A percentile compares a stretch with the other conserved stretches of the same genome.
These are phyloP conservation scores for Pachyseris speciosa DNA, from an alignment of 64 coral and sea anemone species.

Conservation along the genomic window DNA sequence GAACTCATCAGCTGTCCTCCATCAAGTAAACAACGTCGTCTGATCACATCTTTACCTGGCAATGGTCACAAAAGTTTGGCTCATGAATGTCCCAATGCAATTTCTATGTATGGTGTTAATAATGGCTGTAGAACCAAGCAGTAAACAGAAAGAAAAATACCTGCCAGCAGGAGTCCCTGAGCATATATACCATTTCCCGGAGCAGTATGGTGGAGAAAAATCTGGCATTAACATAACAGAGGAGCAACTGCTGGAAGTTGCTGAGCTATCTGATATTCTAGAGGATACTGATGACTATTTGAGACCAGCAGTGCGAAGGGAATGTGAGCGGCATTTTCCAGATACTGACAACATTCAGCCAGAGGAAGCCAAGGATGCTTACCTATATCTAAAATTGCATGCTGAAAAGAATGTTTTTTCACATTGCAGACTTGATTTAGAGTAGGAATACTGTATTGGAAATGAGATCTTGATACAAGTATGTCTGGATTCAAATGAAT, in stretches of 20 bases:
- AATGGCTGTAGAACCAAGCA: no score
- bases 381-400: conserved; percentile 33
- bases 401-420: conserved; percentile 52
- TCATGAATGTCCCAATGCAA: no score
- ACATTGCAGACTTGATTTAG: neutral
- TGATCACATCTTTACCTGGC: no score
- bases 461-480: neutral
- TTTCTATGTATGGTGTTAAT: no score
- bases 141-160: conserved; percentile 48
- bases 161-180: conserved; percentile 54
- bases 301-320: conserved; percentile 8
- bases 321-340: conserved; percentile 57
- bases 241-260: conserved; percentile 28
- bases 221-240: conserved; percentile 54
- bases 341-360: conserved; percentile 50
- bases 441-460: conserved; percentile 10
- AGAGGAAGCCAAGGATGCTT: conserved; percentile 54
- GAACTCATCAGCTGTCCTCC: conserved; percentile 41
- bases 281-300: conserved; percentile 59
- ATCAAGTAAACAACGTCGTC: conserved; percentile 57
- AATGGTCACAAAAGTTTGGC: no score
- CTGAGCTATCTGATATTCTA: conserved; percentile 34
- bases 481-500: neutral
- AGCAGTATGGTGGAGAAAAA: conserved; percentile 50
- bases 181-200: conserved; percentile 54